phyloP scores from a whole-genome alignment of 1,140 invertebrate species.

The Philopotamus ludificatus region DNA sequence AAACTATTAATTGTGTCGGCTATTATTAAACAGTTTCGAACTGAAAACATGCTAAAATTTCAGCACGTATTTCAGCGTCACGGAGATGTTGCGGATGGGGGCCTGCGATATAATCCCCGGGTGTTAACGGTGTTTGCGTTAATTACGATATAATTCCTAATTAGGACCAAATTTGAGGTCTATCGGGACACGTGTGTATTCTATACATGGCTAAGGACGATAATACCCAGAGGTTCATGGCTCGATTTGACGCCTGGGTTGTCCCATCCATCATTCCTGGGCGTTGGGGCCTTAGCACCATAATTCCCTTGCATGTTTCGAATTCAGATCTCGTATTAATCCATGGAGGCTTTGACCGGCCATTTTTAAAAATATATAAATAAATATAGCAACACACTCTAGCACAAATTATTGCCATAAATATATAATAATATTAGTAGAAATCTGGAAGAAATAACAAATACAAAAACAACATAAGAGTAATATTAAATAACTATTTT shows the following conservation, averaged over 20 bases:
- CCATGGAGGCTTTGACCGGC: no score
- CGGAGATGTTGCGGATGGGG: neutral
- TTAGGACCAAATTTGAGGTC: slow-evolving; percentile 1
- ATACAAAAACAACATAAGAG: no score
- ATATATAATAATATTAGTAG: no score
- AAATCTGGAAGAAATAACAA: no score
- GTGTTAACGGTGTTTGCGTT: neutral
- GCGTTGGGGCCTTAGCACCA: slow-evolving; percentile 13
- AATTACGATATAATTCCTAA: slow-evolving; percentile 6
- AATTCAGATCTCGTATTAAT: slow-evolving; percentile 15
- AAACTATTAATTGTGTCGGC: neutral
- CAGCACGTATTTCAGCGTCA: no score
- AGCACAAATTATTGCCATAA: neutral
- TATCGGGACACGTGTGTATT: neutral
- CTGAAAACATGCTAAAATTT: no score
- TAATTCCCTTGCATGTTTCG: neutral
- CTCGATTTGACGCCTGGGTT: neutral
- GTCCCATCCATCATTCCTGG: slow-evolving; percentile 13
- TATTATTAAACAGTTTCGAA: no score
- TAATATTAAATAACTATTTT: no score
- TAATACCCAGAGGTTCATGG: neutral
- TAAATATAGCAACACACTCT: neutral
- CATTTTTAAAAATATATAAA: no score
- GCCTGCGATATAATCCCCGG: neutral
- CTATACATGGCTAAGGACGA: neutral